Conservation (phyloP, 2,888 invertebrate genomes). For the Callyntrura sp. region DNA sequence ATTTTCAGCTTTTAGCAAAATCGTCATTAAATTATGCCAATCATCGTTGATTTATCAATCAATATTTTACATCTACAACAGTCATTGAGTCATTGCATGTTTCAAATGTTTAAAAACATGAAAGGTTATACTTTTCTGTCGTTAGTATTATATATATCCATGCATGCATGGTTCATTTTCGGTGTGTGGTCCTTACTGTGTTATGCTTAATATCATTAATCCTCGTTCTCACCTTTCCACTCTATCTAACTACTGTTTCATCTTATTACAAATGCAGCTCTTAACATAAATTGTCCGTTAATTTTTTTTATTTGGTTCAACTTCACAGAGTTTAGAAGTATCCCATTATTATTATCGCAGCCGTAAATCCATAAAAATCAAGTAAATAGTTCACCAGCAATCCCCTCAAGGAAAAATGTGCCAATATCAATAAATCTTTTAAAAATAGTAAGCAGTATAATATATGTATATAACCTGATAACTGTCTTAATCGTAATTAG, state of each 20-base stretch:
- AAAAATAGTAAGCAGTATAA: not conserved
- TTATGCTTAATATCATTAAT: not conserved
- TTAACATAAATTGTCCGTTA: constrained; percentile 12
- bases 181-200: not conserved
- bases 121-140: too few relatives aligned
- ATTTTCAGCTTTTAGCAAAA: not conserved
- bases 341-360: not conserved
- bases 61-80: too few relatives aligned
- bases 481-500: constrained; percentile 53
- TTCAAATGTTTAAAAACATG: too few relatives aligned
- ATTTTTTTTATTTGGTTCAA: constrained; percentile 23
- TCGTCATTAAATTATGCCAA: constrained; percentile 2
- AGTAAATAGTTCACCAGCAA: not conserved
- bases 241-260: not conserved
- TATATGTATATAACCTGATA: constrained; percentile 27
- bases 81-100: too few relatives aligned
- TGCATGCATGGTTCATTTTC: too few relatives aligned
- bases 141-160: too few relatives aligned
- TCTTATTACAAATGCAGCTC: not conserved
- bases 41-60: not conserved
- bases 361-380: not conserved
- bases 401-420: constrained; percentile 14
- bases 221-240: constrained; percentile 44
- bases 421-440: constrained; percentile 34
- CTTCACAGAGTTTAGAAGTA: not conserved